These are phyloP conservation scores for Hippopotamyrus pictus DNA, from an alignment of 2,797 vertebrate species.

Conservation along the genomic window DNA sequence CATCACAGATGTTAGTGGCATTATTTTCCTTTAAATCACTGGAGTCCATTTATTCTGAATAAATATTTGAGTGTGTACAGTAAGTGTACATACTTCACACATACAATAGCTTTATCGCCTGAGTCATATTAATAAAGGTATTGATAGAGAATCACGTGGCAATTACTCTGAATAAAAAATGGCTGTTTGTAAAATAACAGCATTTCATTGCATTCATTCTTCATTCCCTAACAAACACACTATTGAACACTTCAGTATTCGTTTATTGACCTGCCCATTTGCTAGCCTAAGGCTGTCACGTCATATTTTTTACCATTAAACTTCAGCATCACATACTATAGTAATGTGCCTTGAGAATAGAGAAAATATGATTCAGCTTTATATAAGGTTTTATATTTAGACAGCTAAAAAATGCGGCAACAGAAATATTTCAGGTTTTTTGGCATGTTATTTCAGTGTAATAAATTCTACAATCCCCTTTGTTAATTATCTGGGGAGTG, in stretches of 20 bases:
- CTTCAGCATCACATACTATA: background rate
- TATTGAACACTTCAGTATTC: conserved; percentile 52
- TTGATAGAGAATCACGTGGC: conserved; percentile 55
- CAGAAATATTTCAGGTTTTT: background rate
- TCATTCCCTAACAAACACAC: conserved; percentile 46
- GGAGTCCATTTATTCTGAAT: background rate
- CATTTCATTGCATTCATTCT: conserved; percentile 56
- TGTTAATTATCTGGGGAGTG: conserved; percentile 38
- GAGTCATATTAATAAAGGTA: conserved; percentile 51
- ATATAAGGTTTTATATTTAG: background rate
- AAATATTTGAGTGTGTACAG: conserved; percentile 1
- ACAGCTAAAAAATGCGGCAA: background rate
- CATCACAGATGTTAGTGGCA: background rate
- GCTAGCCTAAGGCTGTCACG: background rate
- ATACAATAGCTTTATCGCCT: conserved; percentile 31
- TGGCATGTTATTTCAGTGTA: background rate
- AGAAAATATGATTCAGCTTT: background rate
- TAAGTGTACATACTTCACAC: conserved; percentile 21
- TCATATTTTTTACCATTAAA: background rate
- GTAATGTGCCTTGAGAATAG: background rate
- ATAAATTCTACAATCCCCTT: background rate
- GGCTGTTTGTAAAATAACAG: conserved; percentile 27
- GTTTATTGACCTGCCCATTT: conserved; percentile 47
- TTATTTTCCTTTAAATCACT: conserved; percentile 9
- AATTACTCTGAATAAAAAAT: conserved; percentile 51